Base-by-base conservation (phyloP, 1,140 invertebrate species). In the Neodiprion virginianus region DNA sequence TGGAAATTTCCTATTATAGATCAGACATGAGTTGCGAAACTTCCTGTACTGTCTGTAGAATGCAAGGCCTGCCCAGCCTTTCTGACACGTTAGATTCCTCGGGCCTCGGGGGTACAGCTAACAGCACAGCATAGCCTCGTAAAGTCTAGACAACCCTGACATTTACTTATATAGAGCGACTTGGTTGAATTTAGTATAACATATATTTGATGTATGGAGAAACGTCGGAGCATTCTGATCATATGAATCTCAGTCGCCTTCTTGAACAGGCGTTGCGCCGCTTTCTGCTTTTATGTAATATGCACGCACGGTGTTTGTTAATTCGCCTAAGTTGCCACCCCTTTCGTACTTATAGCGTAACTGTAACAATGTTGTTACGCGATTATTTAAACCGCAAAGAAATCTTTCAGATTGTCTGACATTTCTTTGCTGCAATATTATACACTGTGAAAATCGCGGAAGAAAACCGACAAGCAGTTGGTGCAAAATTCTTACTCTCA, bases 81-180 rank as follows among this genome's bases (percentile, higher is more conserved):
- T 69, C 40, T 21, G 14, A 47, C 40, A 69, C 21, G 11, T 47
- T 7, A 21, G 21, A 69, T n/a, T 12, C 21, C 67, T 72, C 69
- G 75, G 73, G 81, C 84, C 80, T 84, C 85, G 85, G 81, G 83
- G 79, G 74, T 76, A 75, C 76, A 65, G 17, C 61, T 17, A 14
- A 65, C 2, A 70, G 79, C 74, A 71, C 21, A 79, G 78, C 78
- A 4, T 61, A 4, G 53, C 53, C 67, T 71, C 48, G 50, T 14
- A 53, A 23, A 48, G 23, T 23, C 11, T 61, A 17, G 67, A 28
- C 77, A 82, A 77, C 75, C 76, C 74, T 83, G 77, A 83, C 79
- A 81, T 80, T 83, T 81, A 76, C 74, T 69, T 68, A 76, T 78
- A 74, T 77, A 76, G 73, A 80, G 72, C 77, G 72, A 68, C 69